Percentiles rank a stretch among this genome's conserved stretches.
These are phyloP conservation scores for Bombyx mori DNA, from an alignment of 1,140 invertebrate species.

Conservation along the genomic window ASM3026992v2 NC_085119.1:1901001-1901500, in stretches of 20 bases:
- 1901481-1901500: constrained; percentile 49
- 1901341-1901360: no score
- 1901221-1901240: constrained; percentile 27
- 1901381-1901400: background rate
- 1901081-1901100: no score
- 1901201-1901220: constrained; percentile 24
- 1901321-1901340: no score
- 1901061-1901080: no score
- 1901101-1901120: no score
- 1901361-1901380: background rate
- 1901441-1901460: background rate
- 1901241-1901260: constrained; percentile 22
- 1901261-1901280: constrained; percentile 26
- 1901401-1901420: background rate
- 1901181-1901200: constrained; percentile 40
- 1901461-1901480: constrained; percentile 17
- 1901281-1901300: background rate
- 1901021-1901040: no score
- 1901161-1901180: constrained; percentile 34
- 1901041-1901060: no score
- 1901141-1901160: no score
- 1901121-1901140: no score
- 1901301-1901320: no score
- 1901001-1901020: no score
- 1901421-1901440: constrained; percentile 4